Evolutionary conservation across 2,797 vertebrate species (phyloP).

Genomic region (Protosalanx chinensis): DNA sequence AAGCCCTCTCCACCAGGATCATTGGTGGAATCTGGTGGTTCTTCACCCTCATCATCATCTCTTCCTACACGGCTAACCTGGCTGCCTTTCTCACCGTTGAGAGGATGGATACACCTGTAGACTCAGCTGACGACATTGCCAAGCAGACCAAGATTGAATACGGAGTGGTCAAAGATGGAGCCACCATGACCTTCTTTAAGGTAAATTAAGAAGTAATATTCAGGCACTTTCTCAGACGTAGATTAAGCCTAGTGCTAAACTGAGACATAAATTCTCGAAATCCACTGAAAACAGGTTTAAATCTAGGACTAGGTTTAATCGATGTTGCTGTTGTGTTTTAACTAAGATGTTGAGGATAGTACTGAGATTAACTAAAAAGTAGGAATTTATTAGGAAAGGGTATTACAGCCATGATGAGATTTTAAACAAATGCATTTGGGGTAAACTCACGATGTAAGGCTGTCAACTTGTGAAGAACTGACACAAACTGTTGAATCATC

Average conservation of each 20-base stretch:
- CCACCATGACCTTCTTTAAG: slow-evolving; percentile 99
- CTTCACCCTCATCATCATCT: slow-evolving; percentile 98
- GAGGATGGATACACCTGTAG: slow-evolving; percentile 95
- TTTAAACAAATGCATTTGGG: no score
- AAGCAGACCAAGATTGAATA: slow-evolving; percentile 99
- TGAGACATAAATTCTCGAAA: no score
- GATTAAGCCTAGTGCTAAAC: no score
- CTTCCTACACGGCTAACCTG: slow-evolving; percentile 96
- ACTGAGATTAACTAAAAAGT: no score
- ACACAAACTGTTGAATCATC: slow-evolving; percentile 28
- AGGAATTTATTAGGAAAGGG: no score
- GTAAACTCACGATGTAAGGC: no score
- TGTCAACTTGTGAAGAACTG: not conserved
- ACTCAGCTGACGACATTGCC: slow-evolving; percentile 94
- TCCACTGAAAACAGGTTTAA: no score
- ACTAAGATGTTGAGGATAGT: no score
- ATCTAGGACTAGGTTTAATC: no score
- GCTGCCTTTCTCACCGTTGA: slow-evolving; percentile 96
- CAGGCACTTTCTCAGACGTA: no score
- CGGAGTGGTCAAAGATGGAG: slow-evolving; percentile 92
- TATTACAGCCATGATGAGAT: no score
- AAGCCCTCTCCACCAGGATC: slow-evolving; percentile 96
- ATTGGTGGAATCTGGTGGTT: slow-evolving; percentile 99
- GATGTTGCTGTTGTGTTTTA: no score
- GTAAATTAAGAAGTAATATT: slow-evolving; percentile 58